Percentiles rank a stretch among this genome's conserved stretches.
These are phyloP conservation scores for Congeria kusceri DNA, from an alignment of 2,888 invertebrate species.

Conservation along the genomic window DNA sequence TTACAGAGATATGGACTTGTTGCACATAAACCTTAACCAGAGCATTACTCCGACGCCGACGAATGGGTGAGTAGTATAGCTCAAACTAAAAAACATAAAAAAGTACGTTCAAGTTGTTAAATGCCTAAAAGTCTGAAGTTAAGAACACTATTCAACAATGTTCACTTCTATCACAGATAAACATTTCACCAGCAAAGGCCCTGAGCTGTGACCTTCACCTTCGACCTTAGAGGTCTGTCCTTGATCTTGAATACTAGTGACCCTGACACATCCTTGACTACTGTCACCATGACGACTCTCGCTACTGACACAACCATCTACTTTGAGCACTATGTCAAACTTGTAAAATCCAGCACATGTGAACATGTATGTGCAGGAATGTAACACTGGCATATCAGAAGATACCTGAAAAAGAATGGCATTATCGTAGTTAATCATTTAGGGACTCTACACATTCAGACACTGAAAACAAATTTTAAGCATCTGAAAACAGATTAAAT, in stretches of 20 bases:
- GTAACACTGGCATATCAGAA: constrained; percentile 35
- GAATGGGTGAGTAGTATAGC: no score
- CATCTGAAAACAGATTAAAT: no score
- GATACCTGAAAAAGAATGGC: constrained; percentile 47
- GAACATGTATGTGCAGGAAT: constrained; percentile 64
- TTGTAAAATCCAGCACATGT: constrained; percentile 60
- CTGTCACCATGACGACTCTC: background rate
- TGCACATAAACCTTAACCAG: no score
- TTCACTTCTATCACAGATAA: constrained; percentile 58
- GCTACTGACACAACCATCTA: constrained; percentile 11
- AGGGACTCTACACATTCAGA: no score
- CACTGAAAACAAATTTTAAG: no score
- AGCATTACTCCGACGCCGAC: no score
- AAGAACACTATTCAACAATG: constrained; percentile 37
- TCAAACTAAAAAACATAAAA: no score
- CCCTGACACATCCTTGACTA: background rate
- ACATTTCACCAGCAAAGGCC: constrained; percentile 34
- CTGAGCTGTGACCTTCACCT: constrained; percentile 20
- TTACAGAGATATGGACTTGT: no score
- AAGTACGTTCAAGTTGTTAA: background rate
- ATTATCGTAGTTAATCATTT: no score
- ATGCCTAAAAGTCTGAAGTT: background rate
- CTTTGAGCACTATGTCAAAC: constrained; percentile 55
- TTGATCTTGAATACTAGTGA: constrained; percentile 7
- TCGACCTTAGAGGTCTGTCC: constrained; percentile 21